Percentiles rank a stretch among this genome's conserved stretches.
These are phyloP conservation scores for Aurelia aurita complex sp. Pacific DNA, from an alignment of 30 jellyfish, hydroid and myxozoan species.

Conservation along the genomic window DNA sequence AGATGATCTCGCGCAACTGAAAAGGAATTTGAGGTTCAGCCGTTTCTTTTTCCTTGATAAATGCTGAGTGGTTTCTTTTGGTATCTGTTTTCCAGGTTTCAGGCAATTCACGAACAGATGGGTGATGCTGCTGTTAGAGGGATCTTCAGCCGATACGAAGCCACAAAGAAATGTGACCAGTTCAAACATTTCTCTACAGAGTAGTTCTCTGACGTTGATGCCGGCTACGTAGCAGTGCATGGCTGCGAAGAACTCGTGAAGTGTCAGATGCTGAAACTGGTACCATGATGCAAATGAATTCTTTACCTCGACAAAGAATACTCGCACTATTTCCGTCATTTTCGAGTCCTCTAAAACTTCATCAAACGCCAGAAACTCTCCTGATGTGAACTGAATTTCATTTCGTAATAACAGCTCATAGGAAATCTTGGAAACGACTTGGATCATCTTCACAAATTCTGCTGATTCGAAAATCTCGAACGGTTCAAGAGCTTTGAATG, in stretches of 20 bases:
- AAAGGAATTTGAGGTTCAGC: too few species aligned
- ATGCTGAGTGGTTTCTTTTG: too few species aligned
- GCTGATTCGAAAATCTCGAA: not conserved
- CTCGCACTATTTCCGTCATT: not conserved
- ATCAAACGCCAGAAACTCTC: not conserved
- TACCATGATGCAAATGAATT: not conserved
- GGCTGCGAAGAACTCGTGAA: slow-evolving; percentile 19
- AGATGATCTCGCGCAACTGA: too few species aligned
- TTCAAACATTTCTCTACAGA: not conserved
- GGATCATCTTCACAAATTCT: not conserved
- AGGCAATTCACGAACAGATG: too few species aligned
- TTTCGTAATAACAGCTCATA: slow-evolving; percentile 2
- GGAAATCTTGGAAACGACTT: not conserved
- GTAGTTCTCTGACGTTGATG: not conserved
- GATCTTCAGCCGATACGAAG: not conserved
- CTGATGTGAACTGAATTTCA: not conserved
- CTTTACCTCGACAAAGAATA: not conserved
- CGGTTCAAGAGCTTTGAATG: not conserved
- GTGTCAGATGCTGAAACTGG: slow-evolving; percentile 15
- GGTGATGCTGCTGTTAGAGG: too few species aligned
- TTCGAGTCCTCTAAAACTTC: not conserved
- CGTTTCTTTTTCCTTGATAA: too few species aligned
- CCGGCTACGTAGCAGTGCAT: not conserved
- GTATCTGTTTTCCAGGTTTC: too few species aligned
- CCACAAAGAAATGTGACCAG: not conserved